phyloP scores from a whole-genome alignment of 2,113 vertebrate genomes.

The Coturnix japonica region DNA sequence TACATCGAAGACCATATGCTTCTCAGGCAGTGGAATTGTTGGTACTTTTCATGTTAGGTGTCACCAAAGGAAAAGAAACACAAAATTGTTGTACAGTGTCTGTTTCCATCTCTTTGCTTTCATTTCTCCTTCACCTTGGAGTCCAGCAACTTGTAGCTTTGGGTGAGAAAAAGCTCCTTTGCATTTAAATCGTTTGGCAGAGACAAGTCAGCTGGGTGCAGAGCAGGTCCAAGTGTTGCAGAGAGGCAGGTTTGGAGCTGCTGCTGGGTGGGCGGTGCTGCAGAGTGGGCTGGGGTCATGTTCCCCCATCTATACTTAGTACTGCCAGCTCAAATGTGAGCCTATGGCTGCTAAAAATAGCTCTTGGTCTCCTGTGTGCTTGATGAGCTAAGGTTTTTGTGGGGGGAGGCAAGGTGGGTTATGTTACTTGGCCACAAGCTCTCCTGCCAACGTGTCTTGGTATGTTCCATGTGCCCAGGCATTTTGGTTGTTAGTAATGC shows the following conservation, averaged over 20 bases:
- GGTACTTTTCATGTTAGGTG: not conserved
- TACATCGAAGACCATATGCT: not conserved
- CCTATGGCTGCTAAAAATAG: conserved; percentile 67
- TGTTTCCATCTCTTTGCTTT: not conserved
- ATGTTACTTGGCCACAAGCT: conserved; percentile 50
- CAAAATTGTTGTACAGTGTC: not conserved
- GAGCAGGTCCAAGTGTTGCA: not conserved
- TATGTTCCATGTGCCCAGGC: not conserved
- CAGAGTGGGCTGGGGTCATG: conserved; percentile 41
- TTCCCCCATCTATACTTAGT: conserved; percentile 74
- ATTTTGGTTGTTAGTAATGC: conserved; percentile 11
- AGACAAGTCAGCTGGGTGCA: not conserved
- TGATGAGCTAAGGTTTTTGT: conserved; percentile 29
- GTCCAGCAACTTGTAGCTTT: not conserved
- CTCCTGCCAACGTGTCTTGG: not conserved
- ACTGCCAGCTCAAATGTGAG: conserved; percentile 64
- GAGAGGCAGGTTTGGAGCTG: not conserved
- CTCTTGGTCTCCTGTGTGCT: conserved; percentile 11
- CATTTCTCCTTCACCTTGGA: not conserved
- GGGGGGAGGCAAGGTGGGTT: conserved; percentile 6
- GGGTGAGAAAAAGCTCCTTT: not conserved
- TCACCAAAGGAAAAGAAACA: not conserved
- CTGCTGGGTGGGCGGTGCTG: not conserved
- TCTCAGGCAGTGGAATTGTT: not conserved
- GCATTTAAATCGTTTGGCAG: not conserved